Conservation (phyloP, 2,113 vertebrate species). For the Etia nguti region DNA sequence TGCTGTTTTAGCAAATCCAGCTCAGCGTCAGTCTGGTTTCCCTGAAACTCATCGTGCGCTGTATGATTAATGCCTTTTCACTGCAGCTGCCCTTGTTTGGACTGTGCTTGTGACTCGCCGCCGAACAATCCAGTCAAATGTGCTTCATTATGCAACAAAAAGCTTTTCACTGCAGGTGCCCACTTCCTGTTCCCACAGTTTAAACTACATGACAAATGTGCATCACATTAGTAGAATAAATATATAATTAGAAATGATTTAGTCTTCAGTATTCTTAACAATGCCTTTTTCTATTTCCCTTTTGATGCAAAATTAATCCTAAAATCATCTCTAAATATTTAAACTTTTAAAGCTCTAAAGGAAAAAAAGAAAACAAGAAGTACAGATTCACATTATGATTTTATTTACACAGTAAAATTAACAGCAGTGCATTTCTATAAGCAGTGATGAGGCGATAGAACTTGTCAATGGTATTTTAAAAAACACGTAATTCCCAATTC, state of each 20-base stretch:
- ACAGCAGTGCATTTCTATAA: neutral
- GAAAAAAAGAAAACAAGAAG: neutral
- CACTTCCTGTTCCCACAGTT: neutral
- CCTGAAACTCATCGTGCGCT: neutral
- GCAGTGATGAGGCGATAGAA: neutral
- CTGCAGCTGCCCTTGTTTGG: neutral
- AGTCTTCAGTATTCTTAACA: neutral
- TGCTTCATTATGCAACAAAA: neutral
- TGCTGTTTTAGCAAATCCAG: neutral
- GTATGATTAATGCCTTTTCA: neutral
- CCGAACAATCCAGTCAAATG: neutral
- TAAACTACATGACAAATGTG: neutral
- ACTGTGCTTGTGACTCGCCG: neutral
- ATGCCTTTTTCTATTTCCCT: neutral
- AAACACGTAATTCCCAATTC: neutral
- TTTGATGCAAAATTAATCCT: neutral
- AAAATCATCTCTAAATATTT: neutral
- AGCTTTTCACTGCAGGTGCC: neutral
- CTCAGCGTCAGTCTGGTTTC: neutral
- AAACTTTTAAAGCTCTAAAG: neutral
- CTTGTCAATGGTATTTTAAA: no score
- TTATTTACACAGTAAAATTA: conserved; percentile 44
- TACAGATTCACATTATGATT: neutral
- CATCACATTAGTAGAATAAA: neutral
- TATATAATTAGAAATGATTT: neutral